Conservation (phyloP, 2,113 vertebrate species). For the Cervus canadensis region DNA sequence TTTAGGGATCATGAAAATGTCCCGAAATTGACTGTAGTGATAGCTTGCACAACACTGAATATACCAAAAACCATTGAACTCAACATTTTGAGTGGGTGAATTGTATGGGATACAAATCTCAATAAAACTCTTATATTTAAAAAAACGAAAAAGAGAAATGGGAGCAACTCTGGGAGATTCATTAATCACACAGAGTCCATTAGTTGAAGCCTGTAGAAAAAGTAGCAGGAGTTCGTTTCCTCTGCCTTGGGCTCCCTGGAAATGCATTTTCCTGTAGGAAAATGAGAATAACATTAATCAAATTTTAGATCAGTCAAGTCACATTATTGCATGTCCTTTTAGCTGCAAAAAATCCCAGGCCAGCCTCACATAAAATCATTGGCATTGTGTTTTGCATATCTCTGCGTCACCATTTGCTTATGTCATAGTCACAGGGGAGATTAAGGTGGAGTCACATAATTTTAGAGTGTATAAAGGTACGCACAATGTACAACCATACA, state of each 20-base stretch:
- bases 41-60: neutral
- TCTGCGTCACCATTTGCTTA: neutral
- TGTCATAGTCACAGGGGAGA: neutral
- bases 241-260: neutral
- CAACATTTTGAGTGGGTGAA: neutral
- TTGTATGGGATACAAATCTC: neutral
- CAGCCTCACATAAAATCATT: neutral
- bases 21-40: neutral
- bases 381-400: neutral
- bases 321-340: slow-evolving; percentile 10
- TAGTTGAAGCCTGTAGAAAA: neutral
- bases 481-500: neutral
- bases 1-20: neutral
- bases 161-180: neutral
- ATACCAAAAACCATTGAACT: neutral
- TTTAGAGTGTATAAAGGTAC: neutral
- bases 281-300: neutral
- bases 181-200: neutral
- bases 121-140: neutral
- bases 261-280: slow-evolving; percentile 9
- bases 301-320: neutral
- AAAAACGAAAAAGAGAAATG: neutral
- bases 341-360: neutral
- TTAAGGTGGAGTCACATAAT: neutral
- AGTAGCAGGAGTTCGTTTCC: neutral